A percentile compares a stretch with the other conserved stretches of the same genome.
phyloP scores from a whole-genome alignment of 2,797 vertebrate species.

The Acipenser transmontanus region DNA sequence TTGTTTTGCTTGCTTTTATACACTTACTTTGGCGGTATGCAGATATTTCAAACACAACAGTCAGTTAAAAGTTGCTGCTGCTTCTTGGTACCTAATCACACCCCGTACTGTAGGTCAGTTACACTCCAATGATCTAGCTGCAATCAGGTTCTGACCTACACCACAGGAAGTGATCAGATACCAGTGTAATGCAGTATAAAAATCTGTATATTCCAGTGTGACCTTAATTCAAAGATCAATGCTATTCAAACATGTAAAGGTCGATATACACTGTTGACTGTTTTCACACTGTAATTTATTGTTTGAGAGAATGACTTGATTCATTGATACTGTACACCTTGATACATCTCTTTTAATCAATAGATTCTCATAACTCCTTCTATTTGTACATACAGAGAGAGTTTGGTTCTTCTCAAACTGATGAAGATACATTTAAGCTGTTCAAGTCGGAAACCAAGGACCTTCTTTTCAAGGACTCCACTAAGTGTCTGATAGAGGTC shows the following conservation, averaged over 20 bases:
- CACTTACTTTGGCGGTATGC: not conserved
- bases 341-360: not conserved
- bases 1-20: not conserved
- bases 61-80: too few relatives aligned
- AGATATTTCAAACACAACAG: not conserved
- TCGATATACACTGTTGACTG: not conserved
- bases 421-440: constrained; percentile 45
- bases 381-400: constrained; percentile 31
- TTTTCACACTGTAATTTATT: not conserved
- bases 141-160: too few relatives aligned
- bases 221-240: too few relatives aligned
- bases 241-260: not conserved
- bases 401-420: constrained; percentile 36
- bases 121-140: too few relatives aligned
- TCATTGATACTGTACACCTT: not conserved
- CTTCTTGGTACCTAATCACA: too few relatives aligned
- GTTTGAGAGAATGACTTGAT: not conserved
- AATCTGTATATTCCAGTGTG: too few relatives aligned
- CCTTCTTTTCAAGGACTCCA: constrained; percentile 83
- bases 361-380: constrained; percentile 11
- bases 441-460: constrained; percentile 67
- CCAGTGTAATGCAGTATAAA: too few relatives aligned
- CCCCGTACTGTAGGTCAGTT: too few relatives aligned
- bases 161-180: too few relatives aligned
- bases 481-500: constrained; percentile 71